Conservation (phyloP, 1,140 invertebrate genomes). For the Pseudomyrmex sp. region DNA sequence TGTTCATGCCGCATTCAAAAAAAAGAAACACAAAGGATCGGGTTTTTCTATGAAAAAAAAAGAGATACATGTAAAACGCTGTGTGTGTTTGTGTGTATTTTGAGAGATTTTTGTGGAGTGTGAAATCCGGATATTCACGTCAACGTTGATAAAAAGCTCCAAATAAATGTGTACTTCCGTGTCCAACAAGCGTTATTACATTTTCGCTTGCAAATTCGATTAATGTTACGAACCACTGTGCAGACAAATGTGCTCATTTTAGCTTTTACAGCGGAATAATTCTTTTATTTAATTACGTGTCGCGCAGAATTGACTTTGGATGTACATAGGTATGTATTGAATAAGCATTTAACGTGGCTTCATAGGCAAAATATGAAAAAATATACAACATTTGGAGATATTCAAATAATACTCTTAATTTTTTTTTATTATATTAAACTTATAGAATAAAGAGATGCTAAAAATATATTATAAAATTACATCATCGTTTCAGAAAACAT, state of each 20-base stretch:
- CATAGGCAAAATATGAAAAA: too few species aligned
- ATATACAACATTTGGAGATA: too few species aligned
- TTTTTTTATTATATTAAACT: too few species aligned
- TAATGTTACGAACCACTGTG: conserved; percentile 12
- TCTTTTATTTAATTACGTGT: conserved; percentile 7
- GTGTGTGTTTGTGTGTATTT: conserved; percentile 10
- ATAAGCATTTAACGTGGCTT: background rate
- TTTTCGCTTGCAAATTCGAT: conserved; percentile 43
- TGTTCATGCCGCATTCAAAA: conserved; percentile 13
- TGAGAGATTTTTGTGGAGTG: background rate
- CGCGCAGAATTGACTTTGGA: background rate
- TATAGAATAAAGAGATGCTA: too few species aligned
- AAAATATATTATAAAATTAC: background rate
- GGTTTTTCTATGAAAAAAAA: background rate
- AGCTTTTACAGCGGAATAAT: background rate
- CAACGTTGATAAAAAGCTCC: background rate
- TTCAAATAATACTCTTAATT: too few species aligned
- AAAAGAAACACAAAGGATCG: too few species aligned
- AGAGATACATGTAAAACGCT: background rate
- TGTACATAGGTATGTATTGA: background rate
- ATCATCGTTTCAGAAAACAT: too few species aligned
- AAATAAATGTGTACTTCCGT: conserved; percentile 26
- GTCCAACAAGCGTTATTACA: conserved; percentile 10
- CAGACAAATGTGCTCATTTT: background rate
- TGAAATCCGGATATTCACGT: conserved; percentile 26